These are phyloP conservation scores for Odontamblyopus rebecca DNA, from an alignment of 2,797 vertebrate genomes.

Conservation along the genomic window DNA sequence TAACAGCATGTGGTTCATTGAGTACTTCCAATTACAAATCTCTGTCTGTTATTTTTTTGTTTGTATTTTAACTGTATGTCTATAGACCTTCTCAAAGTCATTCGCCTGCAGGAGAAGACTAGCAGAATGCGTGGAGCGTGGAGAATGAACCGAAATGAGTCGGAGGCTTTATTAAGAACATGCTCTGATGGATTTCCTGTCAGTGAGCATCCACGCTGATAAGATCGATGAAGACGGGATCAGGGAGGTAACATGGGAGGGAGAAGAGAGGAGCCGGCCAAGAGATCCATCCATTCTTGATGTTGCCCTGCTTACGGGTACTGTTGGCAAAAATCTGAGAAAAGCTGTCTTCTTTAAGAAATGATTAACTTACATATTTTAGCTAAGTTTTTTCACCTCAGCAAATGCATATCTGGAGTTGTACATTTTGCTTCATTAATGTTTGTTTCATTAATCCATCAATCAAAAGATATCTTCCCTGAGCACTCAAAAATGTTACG, in stretches of 20 bases:
- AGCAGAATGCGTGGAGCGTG: conserved; percentile 19
- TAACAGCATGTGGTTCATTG: not conserved
- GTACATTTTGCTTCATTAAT: no score
- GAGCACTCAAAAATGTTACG: no score
- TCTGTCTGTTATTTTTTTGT: not conserved
- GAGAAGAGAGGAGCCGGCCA: conserved; percentile 46
- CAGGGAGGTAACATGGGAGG: conserved; percentile 43
- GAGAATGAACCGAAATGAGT: conserved; percentile 58
- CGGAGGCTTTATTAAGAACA: conserved; percentile 78
- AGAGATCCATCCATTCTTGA: conserved; percentile 55
- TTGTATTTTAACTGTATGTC: not conserved
- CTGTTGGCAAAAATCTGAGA: conserved; percentile 18
- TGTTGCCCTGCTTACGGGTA: conserved; percentile 37
- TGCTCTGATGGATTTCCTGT: conserved; percentile 79
- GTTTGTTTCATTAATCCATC: no score
- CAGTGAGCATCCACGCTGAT: conserved; percentile 58
- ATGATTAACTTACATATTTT: conserved; percentile 11
- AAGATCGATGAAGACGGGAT: conserved; percentile 68
- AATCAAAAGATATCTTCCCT: no score
- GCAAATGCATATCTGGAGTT: no score
- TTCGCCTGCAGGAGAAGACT: conserved; percentile 26
- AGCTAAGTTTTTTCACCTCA: no score
- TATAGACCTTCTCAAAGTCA: conserved; percentile 22
- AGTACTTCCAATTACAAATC: no score
- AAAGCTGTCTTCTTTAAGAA: conserved; percentile 62